Evolutionary conservation across 2,797 vertebrate genomes (phyloP).

Genomic region (Lophotriccus pileatus): DNA sequence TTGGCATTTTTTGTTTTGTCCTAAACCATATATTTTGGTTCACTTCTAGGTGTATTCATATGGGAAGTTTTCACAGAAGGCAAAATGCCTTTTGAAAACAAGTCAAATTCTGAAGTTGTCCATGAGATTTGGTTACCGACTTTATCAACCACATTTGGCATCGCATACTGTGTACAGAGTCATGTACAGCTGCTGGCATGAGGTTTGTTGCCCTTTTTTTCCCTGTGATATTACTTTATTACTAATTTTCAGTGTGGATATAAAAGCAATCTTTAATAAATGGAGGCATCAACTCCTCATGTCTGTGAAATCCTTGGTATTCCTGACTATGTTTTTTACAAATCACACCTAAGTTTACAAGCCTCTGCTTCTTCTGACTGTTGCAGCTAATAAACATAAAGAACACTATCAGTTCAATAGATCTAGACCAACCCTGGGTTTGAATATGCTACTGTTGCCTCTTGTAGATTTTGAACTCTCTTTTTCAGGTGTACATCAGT

Average conservation of each 20-base stretch:
- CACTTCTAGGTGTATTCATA: constrained; percentile 85
- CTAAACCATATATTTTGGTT: neutral
- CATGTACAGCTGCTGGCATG: constrained; percentile 91
- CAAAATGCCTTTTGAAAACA: constrained; percentile 83
- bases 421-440: neutral
- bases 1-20: neutral
- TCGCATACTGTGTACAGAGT: constrained; percentile 75
- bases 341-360: neutral
- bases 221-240: neutral
- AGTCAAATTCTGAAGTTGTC: constrained; percentile 82
- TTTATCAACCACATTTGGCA: constrained; percentile 82
- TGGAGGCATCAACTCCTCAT: neutral
- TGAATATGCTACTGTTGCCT: neutral
- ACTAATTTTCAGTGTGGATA: neutral
- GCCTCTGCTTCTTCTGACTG: neutral
- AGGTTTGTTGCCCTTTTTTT: constrained; percentile 69
- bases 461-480: neutral
- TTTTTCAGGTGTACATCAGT: neutral
- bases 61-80: constrained; percentile 90
- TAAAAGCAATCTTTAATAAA: neutral
- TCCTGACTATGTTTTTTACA: neutral
- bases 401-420: neutral
- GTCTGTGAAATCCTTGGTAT: neutral
- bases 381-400: neutral
- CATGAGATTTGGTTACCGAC: constrained; percentile 83